Evolutionary conservation across 1,140 invertebrate species (phyloP).

Genomic region (Stegodyphus mimosarum): DNA sequence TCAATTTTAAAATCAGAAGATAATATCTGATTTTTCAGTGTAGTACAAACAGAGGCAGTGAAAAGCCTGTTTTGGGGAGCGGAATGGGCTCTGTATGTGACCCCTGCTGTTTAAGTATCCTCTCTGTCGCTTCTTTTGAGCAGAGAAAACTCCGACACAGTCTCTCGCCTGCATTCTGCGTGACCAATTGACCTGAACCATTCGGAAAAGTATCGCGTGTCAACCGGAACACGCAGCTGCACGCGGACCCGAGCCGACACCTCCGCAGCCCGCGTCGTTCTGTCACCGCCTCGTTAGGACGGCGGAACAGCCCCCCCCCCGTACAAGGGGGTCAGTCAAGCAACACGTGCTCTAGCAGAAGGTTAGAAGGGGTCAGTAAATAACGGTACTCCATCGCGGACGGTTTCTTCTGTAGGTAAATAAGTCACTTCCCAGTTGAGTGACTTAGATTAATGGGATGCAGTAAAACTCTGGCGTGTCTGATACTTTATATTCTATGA

Average conservation of each 20-base stretch:
- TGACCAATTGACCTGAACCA: not conserved
- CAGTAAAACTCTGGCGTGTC: not conserved
- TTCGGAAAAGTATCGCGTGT: slow-evolving; percentile 27
- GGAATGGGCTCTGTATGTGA: no score
- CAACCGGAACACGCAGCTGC: slow-evolving; percentile 37
- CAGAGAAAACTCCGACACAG: no score
- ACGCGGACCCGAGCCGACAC: not conserved
- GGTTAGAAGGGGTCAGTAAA: slow-evolving; percentile 2
- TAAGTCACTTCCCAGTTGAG: slow-evolving; percentile 8
- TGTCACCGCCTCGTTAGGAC: slow-evolving; percentile 30
- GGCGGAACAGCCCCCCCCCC: not conserved
- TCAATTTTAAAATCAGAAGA: no score
- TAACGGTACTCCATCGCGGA: not conserved
- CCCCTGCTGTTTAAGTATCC: no score
- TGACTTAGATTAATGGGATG: slow-evolving; percentile 23
- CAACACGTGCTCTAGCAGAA: no score
- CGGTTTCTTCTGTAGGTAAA: slow-evolving; percentile 2
- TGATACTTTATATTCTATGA: not conserved
- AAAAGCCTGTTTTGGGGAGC: no score
- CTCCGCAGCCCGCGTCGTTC: not conserved
- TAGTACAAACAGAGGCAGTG: no score
- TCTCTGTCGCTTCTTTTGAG: no score
- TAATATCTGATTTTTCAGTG: no score
- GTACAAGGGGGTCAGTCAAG: no score
- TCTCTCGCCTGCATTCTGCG: not conserved